These are phyloP conservation scores for Rousettus leschenaultii DNA, from an alignment of 2,113 vertebrate species.

Conservation along the genomic window DNA sequence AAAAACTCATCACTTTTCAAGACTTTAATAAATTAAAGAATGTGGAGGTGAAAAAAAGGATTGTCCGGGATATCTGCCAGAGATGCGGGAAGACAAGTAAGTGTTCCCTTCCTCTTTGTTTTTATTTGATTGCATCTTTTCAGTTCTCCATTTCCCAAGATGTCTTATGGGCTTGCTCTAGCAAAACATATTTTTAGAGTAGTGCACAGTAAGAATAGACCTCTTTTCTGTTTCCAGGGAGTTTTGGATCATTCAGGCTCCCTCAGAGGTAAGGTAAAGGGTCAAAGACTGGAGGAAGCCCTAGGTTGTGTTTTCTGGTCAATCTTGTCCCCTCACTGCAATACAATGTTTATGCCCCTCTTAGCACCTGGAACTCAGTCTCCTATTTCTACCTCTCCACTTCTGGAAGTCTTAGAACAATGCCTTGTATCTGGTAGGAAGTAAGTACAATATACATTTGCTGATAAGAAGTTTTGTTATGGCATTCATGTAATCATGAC, in stretches of 20 bases:
- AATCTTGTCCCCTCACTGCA: neutral
- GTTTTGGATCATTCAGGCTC: neutral
- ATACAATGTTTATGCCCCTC: no score
- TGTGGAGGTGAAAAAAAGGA: constrained; percentile 67
- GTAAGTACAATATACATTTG: neutral
- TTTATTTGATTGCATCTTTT: neutral
- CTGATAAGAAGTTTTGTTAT: neutral
- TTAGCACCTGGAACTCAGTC: neutral
- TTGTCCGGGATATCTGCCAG: constrained; percentile 72
- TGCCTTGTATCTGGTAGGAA: neutral
- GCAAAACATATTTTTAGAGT: neutral
- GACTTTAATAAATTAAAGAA: constrained; percentile 59
- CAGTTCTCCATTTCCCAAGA: neutral
- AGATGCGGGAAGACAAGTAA: constrained; percentile 64
- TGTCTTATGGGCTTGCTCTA: neutral
- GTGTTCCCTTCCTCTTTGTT: neutral
- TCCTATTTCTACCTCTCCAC: neutral
- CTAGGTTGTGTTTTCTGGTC: neutral
- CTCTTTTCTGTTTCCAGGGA: neutral
- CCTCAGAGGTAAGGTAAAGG: neutral
- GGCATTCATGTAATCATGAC: neutral
- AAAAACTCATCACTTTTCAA: constrained; percentile 61
- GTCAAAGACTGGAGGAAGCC: neutral
- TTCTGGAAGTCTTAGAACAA: neutral
- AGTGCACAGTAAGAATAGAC: neutral